Base-by-base conservation (phyloP, 2,888 invertebrate genomes). In the Alloscopus bannaensis region DNA sequence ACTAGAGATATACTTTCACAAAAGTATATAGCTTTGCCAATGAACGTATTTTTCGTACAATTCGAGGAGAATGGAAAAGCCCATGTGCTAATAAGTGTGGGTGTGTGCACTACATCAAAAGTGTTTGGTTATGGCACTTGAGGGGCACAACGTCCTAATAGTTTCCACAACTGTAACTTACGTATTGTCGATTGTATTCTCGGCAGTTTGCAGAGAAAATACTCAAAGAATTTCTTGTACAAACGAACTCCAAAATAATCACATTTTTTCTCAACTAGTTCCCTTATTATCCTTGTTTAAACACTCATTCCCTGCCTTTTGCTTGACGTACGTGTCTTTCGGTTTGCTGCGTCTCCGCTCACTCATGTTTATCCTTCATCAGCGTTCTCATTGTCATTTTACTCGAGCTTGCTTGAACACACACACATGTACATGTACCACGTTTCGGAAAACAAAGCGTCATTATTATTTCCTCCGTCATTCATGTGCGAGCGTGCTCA, bases 181-280 rank as follows among this genome's bases (percentile, higher is more conserved):
- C n/a, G n/a, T n/a, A n/a, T n/a, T n/a, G n/a, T n/a, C n/a, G n/a
- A n/a, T n/a, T n/a, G n/a, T n/a, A n/a, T n/a, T n/a, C n/a, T n/a
- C n/a, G n/a, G n/a, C n/a, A n/a, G n/a, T n/a, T n/a, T n/a, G n/a
- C n/a, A n/a, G n/a, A n/a, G n/a, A n/a, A n/a, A n/a, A n/a, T n/a
- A n/a, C n/a, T n/a, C n/a, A n/a, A n/a, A n/a, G n/a, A n/a, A n/a
- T n/a, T n/a, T n/a, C n/a, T n/a, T n/a, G 28, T 69, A 28, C 57
- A 45, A 66, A 69, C 69, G 69, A 69, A 57, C 57, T 28, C 57
- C 36, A 45, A 69, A 69, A 69, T 69, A 69, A 69, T 69, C 69
- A 69, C 69, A 69, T 69, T 69, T 69, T 57, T 57, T 69, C 69
- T 57, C 57, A 69, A 57, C 55, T 57, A 68, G 57, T 57, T 69